Evolutionary conservation across 1,140 invertebrate species (phyloP), one percentile per base, ranked within the genome.

Genomic region (Tetragonula clypearis): DNA sequence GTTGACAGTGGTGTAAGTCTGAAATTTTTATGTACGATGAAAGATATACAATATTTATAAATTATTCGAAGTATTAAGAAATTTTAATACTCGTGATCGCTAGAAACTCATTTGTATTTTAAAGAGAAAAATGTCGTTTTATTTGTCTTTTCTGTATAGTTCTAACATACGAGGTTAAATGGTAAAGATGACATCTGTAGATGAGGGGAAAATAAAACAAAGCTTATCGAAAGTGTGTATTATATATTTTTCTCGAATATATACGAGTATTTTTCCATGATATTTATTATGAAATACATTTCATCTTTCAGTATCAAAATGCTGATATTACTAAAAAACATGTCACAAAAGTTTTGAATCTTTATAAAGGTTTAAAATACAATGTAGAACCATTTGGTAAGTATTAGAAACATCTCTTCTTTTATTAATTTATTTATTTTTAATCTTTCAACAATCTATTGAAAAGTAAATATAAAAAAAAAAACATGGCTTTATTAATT

Each of bases 301-400:
- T 81, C 79, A 55, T 81, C 76, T 92, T 91, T 80, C 66, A 94
- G 93, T 98, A 98, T 93, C 96, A 97, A 92, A 96, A 98, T 96
- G 96, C 96, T 62, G 97, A 98, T 85, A 95, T 96, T 86, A 97
- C 97, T 17, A 96, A 96, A 90, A 96, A 96, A 90, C 98, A 99
- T 94, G 96, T 98, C 73, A 88, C 96, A 56, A 96, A 95, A 91
- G 96, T 97, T 62, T 94, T 98, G 41, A 95, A 95, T 91, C 94
- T 96, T 81, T 99, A 98, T 93, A 96, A 95, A 92, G 97, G 97
- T 92, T 95, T 99, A 72, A 93, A 95, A 82, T 96, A 96, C 35
- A 95, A 96, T 86, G 91, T 96, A 82, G 96, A 97, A 66, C 94
- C 95, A 69, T 98, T 97, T 94, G 96, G 97, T 97, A 95, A 95